A percentile compares a stretch with the other conserved stretches of the same genome.
These are phyloP conservation scores for Megaustenia siamemsis DNA, from an alignment of 2,888 invertebrate genomes.

Conservation along the genomic window DNA sequence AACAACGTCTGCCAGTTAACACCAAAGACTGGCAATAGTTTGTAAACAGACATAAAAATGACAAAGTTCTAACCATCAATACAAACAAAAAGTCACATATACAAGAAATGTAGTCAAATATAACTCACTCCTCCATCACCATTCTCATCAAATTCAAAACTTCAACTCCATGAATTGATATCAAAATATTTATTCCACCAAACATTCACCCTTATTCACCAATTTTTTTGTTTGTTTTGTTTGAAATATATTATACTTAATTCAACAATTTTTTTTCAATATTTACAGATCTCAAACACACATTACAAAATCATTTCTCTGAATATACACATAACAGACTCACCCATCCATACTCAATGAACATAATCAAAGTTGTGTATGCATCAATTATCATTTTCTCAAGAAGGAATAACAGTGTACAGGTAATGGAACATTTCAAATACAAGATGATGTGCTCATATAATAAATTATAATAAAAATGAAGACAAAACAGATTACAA, in stretches of 20 bases:
- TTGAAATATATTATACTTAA: background rate
- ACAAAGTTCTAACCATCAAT: no score
- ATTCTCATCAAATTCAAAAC: no score
- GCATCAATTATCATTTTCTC: background rate
- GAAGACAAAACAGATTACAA: no score
- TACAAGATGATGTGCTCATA: no score
- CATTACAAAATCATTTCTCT: background rate
- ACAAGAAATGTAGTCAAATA: no score
- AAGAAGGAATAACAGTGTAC: background rate
- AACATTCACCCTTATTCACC: constrained; percentile 28
- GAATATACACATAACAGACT: background rate
- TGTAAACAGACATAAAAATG: no score
- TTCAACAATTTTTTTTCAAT: background rate
- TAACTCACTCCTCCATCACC: no score
- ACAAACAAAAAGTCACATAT: no score
- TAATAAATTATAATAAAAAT: no score
- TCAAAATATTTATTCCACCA: constrained; percentile 33
- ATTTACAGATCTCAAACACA: background rate
- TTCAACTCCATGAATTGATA: no score
- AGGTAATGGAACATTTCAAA: no score
- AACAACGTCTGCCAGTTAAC: background rate
- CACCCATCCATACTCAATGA: background rate
- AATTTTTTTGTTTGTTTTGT: background rate
- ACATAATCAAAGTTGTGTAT: background rate
- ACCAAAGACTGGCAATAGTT: no score